phyloP scores from a whole-genome alignment of 2,113 vertebrate species.

The Puntigrus tetrazona region DNA sequence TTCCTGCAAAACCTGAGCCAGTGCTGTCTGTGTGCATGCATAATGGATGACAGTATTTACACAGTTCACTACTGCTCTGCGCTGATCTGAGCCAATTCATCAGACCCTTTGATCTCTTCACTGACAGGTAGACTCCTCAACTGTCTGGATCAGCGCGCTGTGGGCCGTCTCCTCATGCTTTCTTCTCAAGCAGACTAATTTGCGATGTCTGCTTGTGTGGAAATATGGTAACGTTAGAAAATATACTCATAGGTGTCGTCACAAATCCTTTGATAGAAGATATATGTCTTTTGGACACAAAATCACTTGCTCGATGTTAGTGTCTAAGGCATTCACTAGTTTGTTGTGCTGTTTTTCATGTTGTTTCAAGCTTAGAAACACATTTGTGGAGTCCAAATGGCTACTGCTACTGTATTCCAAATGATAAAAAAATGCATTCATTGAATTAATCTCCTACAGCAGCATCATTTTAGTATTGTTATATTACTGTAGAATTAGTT shows the following conservation, averaged over 20 bases:
- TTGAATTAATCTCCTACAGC: no score
- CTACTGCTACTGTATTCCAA: neutral
- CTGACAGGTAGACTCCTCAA: slow-evolving; percentile 28
- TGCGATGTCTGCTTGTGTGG: neutral
- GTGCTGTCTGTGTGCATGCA: slow-evolving; percentile 34
- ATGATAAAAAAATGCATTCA: no score
- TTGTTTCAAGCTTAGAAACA: neutral
- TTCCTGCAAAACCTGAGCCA: slow-evolving; percentile 34
- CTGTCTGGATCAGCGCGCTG: neutral
- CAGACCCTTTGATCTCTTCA: slow-evolving; percentile 37
- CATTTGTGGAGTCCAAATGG: neutral
- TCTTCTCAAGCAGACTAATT: neutral
- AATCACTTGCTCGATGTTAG: neutral
- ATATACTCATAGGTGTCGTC: neutral
- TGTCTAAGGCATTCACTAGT: neutral
- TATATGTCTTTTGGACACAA: neutral
- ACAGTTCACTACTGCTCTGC: slow-evolving; percentile 16
- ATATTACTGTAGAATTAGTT: no score
- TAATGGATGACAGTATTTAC: slow-evolving; percentile 44
- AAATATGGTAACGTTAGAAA: no score
- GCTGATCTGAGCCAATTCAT: slow-evolving; percentile 20
- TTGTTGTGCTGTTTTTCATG: neutral
- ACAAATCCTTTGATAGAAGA: neutral
- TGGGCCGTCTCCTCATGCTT: neutral
- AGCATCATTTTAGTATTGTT: no score